phyloP scores from a whole-genome alignment of 2,113 vertebrate genomes.

The Coregonus clupeaformis region DNA sequence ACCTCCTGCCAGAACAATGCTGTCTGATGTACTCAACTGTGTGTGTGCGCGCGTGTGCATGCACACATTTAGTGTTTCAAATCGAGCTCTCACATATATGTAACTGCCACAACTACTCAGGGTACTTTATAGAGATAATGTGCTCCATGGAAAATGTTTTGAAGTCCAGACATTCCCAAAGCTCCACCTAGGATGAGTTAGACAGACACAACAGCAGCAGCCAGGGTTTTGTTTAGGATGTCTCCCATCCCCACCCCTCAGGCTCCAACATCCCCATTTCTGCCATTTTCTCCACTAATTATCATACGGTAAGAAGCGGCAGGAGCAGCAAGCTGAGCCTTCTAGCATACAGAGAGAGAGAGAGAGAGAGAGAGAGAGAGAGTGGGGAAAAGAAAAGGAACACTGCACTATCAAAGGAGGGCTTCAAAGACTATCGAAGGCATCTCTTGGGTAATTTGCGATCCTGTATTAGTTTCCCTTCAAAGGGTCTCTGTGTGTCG shows the following conservation, averaged over 20 bases:
- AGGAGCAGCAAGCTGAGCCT: not conserved
- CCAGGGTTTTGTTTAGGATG: too few species aligned
- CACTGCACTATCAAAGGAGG: constrained; percentile 91
- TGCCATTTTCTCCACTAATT: too few species aligned
- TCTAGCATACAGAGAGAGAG: constrained; percentile 24
- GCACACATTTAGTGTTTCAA: not conserved
- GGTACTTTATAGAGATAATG: too few species aligned
- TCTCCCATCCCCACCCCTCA: too few species aligned
- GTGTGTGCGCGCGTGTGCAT: not conserved
- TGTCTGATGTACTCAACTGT: constrained; percentile 9
- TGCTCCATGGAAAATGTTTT: too few species aligned
- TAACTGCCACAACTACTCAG: too few species aligned
- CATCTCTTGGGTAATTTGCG: constrained; percentile 96
- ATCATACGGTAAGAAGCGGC: too few species aligned
- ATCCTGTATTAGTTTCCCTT: constrained; percentile 94
- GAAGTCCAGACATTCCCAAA: too few species aligned
- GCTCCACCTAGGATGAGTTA: too few species aligned
- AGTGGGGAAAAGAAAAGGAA: constrained; percentile 30
- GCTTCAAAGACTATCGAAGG: constrained; percentile 94
- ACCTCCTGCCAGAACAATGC: constrained; percentile 25
- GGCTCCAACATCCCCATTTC: too few species aligned
- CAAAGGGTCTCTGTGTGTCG: constrained; percentile 87
- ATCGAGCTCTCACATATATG: too few species aligned
- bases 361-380: not conserved
- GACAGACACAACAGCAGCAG: too few species aligned